phyloP scores from a whole-genome alignment of 2,888 invertebrate genomes.

The Tachina grossa region DNA sequence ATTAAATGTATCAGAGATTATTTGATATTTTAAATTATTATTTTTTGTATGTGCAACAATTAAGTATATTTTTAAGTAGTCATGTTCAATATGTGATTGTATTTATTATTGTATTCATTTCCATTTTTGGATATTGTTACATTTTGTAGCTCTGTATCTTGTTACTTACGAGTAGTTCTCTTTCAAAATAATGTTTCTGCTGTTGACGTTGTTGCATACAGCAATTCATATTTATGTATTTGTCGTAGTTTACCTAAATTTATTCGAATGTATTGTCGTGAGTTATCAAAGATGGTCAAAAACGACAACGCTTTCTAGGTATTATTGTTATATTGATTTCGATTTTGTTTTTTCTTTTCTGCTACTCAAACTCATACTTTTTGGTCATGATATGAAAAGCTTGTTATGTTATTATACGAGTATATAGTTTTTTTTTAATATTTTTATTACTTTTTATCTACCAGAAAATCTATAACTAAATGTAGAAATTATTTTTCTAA shows the following conservation, averaged over 20 bases:
- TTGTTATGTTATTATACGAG: constrained; percentile 58
- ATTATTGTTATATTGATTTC: constrained; percentile 62
- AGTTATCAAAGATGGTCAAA: constrained; percentile 72
- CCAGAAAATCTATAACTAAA: constrained; percentile 56
- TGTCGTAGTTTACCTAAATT: constrained; percentile 60
- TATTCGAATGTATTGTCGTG: constrained; percentile 70
- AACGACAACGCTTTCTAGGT: constrained; percentile 55
- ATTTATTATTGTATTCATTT: constrained; percentile 49
- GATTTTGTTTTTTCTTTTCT: constrained; percentile 4
- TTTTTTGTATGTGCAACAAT: constrained; percentile 49
- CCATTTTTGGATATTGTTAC: constrained; percentile 48
- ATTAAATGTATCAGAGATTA: too few species aligned
- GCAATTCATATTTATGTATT: neutral
- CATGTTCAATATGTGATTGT: constrained; percentile 45
- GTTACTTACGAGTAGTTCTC: constrained; percentile 36
- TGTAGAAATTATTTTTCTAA: constrained; percentile 40
- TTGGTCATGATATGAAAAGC: constrained; percentile 66
- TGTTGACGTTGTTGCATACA: constrained; percentile 9
- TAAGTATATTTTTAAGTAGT: constrained; percentile 59
- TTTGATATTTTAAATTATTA: neutral
- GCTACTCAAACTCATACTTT: constrained; percentile 32
- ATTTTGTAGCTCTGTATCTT: constrained; percentile 32
- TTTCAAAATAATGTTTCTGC: constrained; percentile 12
- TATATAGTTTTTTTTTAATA: neutral
- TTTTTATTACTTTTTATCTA: constrained; percentile 46